phyloP scores from a whole-genome alignment of 2,888 invertebrate genomes.

The Aspidiotus destructor region DNA sequence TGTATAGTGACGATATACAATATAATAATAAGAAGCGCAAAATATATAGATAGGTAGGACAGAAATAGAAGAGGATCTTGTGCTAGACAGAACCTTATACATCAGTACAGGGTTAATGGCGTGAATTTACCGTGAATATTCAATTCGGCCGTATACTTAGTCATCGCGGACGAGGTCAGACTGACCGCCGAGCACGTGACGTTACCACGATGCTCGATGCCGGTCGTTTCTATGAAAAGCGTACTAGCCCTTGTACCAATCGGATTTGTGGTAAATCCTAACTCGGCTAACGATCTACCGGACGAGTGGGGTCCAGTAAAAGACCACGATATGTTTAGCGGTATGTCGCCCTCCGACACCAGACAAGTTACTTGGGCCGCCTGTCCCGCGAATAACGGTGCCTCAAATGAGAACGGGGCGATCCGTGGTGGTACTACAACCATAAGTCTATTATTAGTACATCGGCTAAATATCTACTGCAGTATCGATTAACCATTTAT shows the following conservation, averaged over 20 bases:
- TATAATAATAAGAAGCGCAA: conserved; percentile 5
- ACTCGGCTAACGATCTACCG: conserved; percentile 43
- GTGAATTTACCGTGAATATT: conserved; percentile 39
- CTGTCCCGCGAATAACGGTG: conserved; percentile 39
- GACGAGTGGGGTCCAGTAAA: conserved; percentile 41
- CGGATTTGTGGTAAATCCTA: conserved; percentile 37
- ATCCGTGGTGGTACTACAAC: conserved; percentile 41
- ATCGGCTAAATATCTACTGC: too few relatives aligned
- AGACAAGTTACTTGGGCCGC: conserved; percentile 40
- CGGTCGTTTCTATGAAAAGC: conserved; percentile 41
- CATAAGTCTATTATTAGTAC: conserved; percentile 33
- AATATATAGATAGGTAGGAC: conserved; percentile 13
- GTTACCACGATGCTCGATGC: conserved; percentile 41
- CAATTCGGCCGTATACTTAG: conserved; percentile 46
- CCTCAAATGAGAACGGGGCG: conserved; percentile 40
- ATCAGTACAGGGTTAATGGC: too few relatives aligned
- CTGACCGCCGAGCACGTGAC: conserved; percentile 52
- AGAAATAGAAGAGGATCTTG: not conserved
- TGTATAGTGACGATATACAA: conserved; percentile 1
- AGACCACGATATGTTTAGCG: conserved; percentile 46
- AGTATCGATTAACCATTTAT: too few relatives aligned
- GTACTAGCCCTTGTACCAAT: conserved; percentile 40
- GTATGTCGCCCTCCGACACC: conserved; percentile 42
- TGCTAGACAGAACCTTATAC: not conserved
- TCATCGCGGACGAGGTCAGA: conserved; percentile 47